Conservation (phyloP, 2,113 vertebrate genomes). For the Pipa parva region DNA sequence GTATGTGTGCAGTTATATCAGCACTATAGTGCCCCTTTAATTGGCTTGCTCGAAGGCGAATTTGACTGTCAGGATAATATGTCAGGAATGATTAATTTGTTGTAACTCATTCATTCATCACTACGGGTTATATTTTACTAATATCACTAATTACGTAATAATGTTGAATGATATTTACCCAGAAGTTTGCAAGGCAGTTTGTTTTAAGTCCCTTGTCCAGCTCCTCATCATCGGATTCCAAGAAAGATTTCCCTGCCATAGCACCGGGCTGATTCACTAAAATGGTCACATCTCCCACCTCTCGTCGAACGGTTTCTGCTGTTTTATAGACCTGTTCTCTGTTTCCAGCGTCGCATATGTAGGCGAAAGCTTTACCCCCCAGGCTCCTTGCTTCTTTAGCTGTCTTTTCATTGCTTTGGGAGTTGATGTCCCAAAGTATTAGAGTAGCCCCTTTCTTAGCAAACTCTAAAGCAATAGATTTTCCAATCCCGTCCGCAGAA, state of each 20-base stretch:
- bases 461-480: constrained; percentile 60
- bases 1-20: too few species aligned
- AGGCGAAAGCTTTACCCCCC: constrained; percentile 51
- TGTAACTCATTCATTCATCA: too few species aligned
- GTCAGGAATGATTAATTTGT: too few species aligned
- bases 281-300: constrained; percentile 57
- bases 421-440: constrained; percentile 60
- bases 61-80: too few species aligned
- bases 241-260: constrained; percentile 30
- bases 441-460: constrained; percentile 54
- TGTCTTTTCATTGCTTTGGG: constrained; percentile 53
- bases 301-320: constrained; percentile 40
- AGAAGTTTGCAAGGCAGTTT: constrained; percentile 64
- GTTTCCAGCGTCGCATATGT: constrained; percentile 57
- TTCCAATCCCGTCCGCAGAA: constrained; percentile 51
- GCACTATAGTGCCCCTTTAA: too few species aligned
- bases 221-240: constrained; percentile 56
- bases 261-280: constrained; percentile 58
- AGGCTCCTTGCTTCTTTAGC: constrained; percentile 51
- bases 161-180: constrained; percentile 52
- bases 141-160: too few species aligned
- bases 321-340: constrained; percentile 50
- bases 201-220: constrained; percentile 60
- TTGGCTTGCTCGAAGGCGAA: too few species aligned
- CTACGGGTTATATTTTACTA: too few species aligned